These are phyloP conservation scores for Pseudocheirus occidentalis DNA, from an alignment of 2,797 vertebrate species.

Conservation along the genomic window DNA sequence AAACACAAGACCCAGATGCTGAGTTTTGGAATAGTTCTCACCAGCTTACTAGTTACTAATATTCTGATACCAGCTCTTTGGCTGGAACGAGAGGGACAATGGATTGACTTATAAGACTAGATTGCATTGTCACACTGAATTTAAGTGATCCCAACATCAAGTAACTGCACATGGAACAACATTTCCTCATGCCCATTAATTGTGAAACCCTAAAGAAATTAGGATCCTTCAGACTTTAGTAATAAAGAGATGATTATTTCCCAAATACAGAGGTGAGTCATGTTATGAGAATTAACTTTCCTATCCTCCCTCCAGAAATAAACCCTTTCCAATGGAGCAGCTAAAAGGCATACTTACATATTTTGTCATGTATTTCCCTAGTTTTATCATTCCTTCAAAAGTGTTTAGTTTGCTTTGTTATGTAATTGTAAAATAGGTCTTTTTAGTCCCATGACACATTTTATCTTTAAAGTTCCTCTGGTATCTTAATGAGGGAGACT, in stretches of 20 bases:
- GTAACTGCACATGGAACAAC: neutral
- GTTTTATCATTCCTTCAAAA: constrained; percentile 35
- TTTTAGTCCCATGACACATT: constrained; percentile 32
- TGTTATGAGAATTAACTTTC: neutral
- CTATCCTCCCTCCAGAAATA: constrained; percentile 27
- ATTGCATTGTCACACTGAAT: constrained; percentile 6
- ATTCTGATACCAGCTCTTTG: constrained; percentile 52
- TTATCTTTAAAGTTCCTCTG: neutral
- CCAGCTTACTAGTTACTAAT: constrained; percentile 36
- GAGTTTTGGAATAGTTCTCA: constrained; percentile 56
- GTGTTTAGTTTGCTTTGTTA: constrained; percentile 23
- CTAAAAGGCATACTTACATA: constrained; percentile 15
- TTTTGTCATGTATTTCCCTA: constrained; percentile 30
- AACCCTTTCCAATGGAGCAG: constrained; percentile 24
- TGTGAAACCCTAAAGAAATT: neutral
- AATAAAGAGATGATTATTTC: constrained; percentile 26
- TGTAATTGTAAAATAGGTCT: constrained; percentile 47
- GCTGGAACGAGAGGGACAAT: neutral
- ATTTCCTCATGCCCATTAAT: neutral
- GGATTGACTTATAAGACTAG: neutral
- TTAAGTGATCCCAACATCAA: neutral
- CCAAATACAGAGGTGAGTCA: neutral
- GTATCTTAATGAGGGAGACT: neutral
- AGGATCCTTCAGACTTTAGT: neutral
- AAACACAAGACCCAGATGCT: constrained; percentile 51